Evolutionary conservation across 30 jellyfish, hydroid and myxozoan species (phyloP).

Genomic region (Hydra vulgaris): DNA sequence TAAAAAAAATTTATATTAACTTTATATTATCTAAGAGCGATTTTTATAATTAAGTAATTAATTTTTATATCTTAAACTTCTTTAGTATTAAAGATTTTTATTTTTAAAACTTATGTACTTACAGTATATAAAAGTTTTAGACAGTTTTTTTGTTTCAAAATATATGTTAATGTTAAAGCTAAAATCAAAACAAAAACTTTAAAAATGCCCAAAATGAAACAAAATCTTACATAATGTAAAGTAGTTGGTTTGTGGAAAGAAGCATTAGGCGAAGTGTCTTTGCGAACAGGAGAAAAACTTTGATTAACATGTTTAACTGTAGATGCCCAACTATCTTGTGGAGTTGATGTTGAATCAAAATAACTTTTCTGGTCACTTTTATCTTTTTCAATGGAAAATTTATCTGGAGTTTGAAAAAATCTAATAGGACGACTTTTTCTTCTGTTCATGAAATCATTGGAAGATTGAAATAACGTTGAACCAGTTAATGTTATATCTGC

Average conservation of each 20-base stretch:
- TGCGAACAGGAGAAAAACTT: constrained; percentile 11
- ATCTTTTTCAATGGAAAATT: background rate
- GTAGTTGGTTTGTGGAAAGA: background rate
- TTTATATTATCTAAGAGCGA: too few relatives aligned
- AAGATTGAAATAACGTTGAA: background rate
- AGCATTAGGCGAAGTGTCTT: background rate
- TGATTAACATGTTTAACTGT: constrained; percentile 6
- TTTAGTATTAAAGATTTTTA: too few relatives aligned
- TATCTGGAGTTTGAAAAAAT: constrained; percentile 12
- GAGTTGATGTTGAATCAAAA: constrained; percentile 17
- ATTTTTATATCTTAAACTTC: too few relatives aligned
- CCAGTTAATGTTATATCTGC: background rate
- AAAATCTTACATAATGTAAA: background rate
- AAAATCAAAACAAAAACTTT: too few relatives aligned
- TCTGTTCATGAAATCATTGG: background rate
- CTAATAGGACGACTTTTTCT: constrained; percentile 18
- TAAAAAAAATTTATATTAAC: too few relatives aligned
- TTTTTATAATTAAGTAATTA: too few relatives aligned
- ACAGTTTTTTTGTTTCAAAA: too few relatives aligned
- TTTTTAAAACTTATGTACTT: too few relatives aligned
- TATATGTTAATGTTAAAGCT: too few relatives aligned
- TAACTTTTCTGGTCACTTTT: background rate
- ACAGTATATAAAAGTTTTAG: too few relatives aligned
- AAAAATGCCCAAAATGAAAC: background rate
- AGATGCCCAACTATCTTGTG: background rate